Evolutionary conservation across 2,888 invertebrate genomes (phyloP).

Genomic region (Pachydiplax longipennis): DNA sequence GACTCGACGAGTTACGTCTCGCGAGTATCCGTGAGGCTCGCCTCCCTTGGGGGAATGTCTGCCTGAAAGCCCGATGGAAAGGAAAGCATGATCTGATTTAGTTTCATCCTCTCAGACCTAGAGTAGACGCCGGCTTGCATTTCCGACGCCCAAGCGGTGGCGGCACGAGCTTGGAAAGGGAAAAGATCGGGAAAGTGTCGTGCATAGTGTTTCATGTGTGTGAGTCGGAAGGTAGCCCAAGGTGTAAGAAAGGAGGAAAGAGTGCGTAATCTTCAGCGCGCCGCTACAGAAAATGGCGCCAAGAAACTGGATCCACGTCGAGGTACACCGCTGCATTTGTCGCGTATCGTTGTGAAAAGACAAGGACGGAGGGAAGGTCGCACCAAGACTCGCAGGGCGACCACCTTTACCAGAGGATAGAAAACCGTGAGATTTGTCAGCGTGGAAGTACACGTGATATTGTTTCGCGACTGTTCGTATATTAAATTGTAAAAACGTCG

Average conservation of each 20-base stretch:
- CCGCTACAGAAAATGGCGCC: conserved; percentile 39
- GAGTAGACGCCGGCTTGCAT: neutral
- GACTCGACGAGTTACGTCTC: too few species aligned
- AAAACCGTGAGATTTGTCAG: neutral
- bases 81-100: too few species aligned
- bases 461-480: neutral
- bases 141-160: neutral
- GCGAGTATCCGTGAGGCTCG: too few species aligned
- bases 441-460: neutral
- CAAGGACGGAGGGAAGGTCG: conserved; percentile 38
- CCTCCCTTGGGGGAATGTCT: too few species aligned
- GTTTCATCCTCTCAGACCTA: neutral
- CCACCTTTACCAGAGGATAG: neutral
- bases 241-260: neutral
- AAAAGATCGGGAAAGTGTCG: neutral
- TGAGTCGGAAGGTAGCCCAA: neutral
- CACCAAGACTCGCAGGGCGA: neutral
- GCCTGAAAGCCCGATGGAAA: too few species aligned
- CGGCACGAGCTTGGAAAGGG: neutral
- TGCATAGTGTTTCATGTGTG: conserved; percentile 20
- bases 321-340: neutral
- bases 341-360: conserved; percentile 28
- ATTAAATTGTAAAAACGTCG: neutral
- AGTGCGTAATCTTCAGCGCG: neutral
- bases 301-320: conserved; percentile 13